Evolutionary conservation across 2,888 invertebrate species (phyloP).

Genomic region (Leistus spinibarbis): DNA sequence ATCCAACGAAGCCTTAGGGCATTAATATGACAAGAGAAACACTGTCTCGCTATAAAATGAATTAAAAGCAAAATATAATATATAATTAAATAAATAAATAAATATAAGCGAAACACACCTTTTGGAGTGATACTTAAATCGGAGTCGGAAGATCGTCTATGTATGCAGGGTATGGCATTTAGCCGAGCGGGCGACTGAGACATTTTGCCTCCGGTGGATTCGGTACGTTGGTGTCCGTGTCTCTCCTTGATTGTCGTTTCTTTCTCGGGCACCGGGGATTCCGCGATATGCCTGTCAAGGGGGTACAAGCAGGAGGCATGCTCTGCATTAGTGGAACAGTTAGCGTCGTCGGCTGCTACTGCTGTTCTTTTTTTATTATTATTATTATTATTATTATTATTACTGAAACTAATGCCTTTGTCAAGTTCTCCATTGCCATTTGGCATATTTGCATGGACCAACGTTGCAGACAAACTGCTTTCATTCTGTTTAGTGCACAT

Average conservation of each 20-base stretch:
- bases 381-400: slow-evolving; percentile 52
- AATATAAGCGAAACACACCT: slow-evolving; percentile 67
- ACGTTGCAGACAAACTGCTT: slow-evolving; percentile 37
- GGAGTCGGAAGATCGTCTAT: slow-evolving; percentile 89
- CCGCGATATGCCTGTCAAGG: slow-evolving; percentile 45
- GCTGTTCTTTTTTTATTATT: slow-evolving; percentile 35
- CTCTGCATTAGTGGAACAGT: slow-evolving; percentile 40
- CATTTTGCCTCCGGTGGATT: slow-evolving; percentile 63
- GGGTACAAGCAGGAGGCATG: slow-evolving; percentile 54
- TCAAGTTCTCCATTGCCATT: slow-evolving; percentile 53
- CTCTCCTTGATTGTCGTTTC: slow-evolving; percentile 53
- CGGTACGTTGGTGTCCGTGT: slow-evolving; percentile 61
- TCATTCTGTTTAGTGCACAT: slow-evolving; percentile 43
- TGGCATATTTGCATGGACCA: slow-evolving; percentile 44
- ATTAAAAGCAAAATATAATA: not conserved
- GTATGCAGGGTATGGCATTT: slow-evolving; percentile 59
- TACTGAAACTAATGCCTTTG: slow-evolving; percentile 48
- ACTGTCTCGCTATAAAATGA: not conserved
- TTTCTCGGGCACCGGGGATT: slow-evolving; percentile 49
- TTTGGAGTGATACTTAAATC: slow-evolving; percentile 92
- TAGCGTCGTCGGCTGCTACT: slow-evolving; percentile 32
- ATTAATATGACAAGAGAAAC: not conserved
- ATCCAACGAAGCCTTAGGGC: no score
- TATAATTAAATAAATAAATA: no score
- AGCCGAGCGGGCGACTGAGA: slow-evolving; percentile 64